These are phyloP conservation scores for Eleutherodactylus coqui DNA, from an alignment of 2,797 vertebrate species.

Conservation along the genomic window DNA sequence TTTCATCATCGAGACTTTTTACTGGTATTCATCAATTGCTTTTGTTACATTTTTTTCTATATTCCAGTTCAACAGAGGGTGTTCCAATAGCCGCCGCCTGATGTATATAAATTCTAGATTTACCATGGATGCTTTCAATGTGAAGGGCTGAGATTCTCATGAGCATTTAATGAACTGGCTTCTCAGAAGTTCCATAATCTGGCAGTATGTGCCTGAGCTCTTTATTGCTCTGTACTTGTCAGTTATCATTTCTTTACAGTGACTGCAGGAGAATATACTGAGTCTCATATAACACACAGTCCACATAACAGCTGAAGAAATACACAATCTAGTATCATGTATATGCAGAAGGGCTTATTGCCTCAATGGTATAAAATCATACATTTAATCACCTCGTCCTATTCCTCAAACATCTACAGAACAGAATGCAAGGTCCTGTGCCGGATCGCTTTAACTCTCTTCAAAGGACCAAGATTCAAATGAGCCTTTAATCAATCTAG, in stretches of 20 bases:
- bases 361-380: slow-evolving; percentile 14
- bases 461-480: slow-evolving; percentile 45
- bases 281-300: not conserved
- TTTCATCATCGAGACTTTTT: not conserved
- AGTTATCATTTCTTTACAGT: slow-evolving; percentile 16
- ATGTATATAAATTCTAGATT: slow-evolving; percentile 61
- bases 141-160: slow-evolving; percentile 52
- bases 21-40: not conserved
- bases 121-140: slow-evolving; percentile 59
- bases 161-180: slow-evolving; percentile 30
- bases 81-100: slow-evolving; percentile 46
- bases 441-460: slow-evolving; percentile 37
- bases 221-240: slow-evolving; percentile 38
- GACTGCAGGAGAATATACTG: not conserved
- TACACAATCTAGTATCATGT: not conserved
- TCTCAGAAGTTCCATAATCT: slow-evolving; percentile 5
- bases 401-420: not conserved
- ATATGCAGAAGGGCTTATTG: not conserved
- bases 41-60: slow-evolving; percentile 19
- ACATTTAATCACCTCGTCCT: slow-evolving; percentile 20
- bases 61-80: slow-evolving; percentile 17
- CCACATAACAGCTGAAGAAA: slow-evolving; percentile 22
- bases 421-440: slow-evolving; percentile 11
- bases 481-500: slow-evolving; percentile 52
- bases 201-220: not conserved